Base-by-base conservation (phyloP, 1,140 invertebrate species). In the Drosophila dunni region DNA sequence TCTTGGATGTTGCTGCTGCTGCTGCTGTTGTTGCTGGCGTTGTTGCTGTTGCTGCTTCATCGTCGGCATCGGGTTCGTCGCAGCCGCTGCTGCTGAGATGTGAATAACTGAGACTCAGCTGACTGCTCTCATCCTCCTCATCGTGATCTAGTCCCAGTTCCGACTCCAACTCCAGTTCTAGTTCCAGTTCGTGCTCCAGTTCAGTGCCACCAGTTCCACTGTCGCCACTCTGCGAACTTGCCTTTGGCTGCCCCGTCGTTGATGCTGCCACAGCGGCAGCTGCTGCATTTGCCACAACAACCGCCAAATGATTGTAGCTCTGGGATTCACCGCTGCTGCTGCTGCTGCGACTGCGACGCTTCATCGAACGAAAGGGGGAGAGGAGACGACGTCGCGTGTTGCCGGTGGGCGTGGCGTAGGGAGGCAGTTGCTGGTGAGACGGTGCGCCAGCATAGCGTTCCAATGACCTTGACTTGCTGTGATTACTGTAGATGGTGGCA, bases 281-380 rank as follows among this genome's bases (percentile, higher is more conserved):
- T 2, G 63, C 68, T 17, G 85, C 62, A 40, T 82, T 86, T 8
- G 90, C 77, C 24, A 80, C 71, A 13, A 82, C 74, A 50, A 83
- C 75, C 9, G 70, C 79, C 15, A 81, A 53, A 48, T 90, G 73
- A 62, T 70, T 75, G 29, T 85, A 75, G 65, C 67, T 62, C n/a
- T 88, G 90, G 2, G 85, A 90, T 10, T 91, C 90, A 48, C 79
- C 89, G 73, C 90, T 91, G 80, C 90, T 91, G 76, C 85, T 91
- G 73, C 90, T 91, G 83, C 90, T 91, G 44, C 90, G 90, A 75
- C 90, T 91, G 78, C 90, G 90, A 7, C 90, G 81, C 68, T 90
- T 90, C 60, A 91, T 72, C 0, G 90, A 90, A 1, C 89, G 89
- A 57, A 91, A 91, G 17, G 90, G 90, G 17, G 90, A 78, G 1